Base-by-base conservation (phyloP, 1,140 invertebrate species). In the Coptotermes formosanus region DNA sequence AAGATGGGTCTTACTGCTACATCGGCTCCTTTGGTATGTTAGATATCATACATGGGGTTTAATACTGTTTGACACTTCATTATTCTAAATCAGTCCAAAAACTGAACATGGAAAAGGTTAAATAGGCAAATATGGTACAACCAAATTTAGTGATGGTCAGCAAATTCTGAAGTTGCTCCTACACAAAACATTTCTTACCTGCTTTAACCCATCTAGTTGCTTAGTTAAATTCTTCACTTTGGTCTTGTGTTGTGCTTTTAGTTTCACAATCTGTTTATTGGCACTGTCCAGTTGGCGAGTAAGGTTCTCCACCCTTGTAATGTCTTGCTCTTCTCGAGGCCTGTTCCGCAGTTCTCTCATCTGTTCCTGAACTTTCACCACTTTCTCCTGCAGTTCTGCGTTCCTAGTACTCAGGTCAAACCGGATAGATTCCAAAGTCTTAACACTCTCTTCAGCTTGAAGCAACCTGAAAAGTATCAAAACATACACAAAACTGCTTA, bases 201-300 rank as follows among this genome's bases (percentile, higher is more conserved):
- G 94, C 91, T 94, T 96, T 87, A 97, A 94, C 88, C 94, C 93
- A 87, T 96, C 94, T 86, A 97, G 91, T 89, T 97, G 95, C 88
- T 97, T 96, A 88, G 96, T 96, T 88, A 97, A 91, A 90, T 94
- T 94, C 90, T 97, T 98, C 30, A 97, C 90, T 92, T 97, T 97
- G 55, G 93, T 93, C 89, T 95, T 96, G 88, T 95, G 94, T 88
- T 95, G 94, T 11, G 95, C 95, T 90, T 97, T 97, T 44, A 97
- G 91, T 92, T 97, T 97, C 64, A 97, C 94, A 93, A 96, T 96
- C 89, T 94, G 94, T 90, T 96, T 96, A 90, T 96, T 97, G 12
- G 93, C 92, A 86, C 95, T 94, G 85, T 96, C 95, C 85, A 97
- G 90, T 89, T 95, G 93, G 88, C 94, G 93, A 86, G 94, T 94